These are phyloP conservation scores for Garrulus glandarius DNA, from an alignment of 2,797 vertebrate species.

Conservation along the genomic window DNA sequence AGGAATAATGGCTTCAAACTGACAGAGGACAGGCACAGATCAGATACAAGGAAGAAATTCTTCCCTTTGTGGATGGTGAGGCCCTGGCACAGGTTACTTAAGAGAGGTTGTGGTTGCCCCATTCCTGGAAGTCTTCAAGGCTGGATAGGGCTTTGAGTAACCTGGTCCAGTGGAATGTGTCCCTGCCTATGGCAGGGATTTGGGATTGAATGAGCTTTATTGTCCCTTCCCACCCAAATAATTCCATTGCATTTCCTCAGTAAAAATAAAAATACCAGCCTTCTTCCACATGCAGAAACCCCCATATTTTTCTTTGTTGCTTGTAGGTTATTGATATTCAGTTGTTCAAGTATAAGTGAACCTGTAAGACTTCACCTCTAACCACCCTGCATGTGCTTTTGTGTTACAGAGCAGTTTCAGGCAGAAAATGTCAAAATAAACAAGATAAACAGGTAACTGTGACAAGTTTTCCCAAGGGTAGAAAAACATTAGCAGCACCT, in stretches of 20 bases:
- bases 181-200: neutral
- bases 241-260: neutral
- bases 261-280: neutral
- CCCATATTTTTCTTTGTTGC: neutral
- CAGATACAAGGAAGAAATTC: neutral
- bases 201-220: neutral
- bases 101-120: neutral
- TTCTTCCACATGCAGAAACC: neutral
- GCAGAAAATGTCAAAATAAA: constrained; percentile 37
- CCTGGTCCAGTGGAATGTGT: neutral
- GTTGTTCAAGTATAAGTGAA: neutral
- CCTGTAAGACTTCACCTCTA: neutral
- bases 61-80: neutral
- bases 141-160: neutral
- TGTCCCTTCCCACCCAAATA: neutral
- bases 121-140: neutral
- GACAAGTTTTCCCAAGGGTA: constrained; percentile 19
- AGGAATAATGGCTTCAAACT: neutral
- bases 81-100: neutral
- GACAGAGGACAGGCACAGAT: neutral
- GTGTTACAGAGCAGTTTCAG: neutral
- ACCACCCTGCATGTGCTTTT: neutral
- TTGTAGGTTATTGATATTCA: constrained; percentile 7
- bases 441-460: constrained; percentile 28
- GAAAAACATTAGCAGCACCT: neutral